A percentile compares a stretch with the other conserved stretches of the same genome.
Conservation (phyloP, 2,888 invertebrate genomes). For the Chrysolina oricalcia region DNA sequence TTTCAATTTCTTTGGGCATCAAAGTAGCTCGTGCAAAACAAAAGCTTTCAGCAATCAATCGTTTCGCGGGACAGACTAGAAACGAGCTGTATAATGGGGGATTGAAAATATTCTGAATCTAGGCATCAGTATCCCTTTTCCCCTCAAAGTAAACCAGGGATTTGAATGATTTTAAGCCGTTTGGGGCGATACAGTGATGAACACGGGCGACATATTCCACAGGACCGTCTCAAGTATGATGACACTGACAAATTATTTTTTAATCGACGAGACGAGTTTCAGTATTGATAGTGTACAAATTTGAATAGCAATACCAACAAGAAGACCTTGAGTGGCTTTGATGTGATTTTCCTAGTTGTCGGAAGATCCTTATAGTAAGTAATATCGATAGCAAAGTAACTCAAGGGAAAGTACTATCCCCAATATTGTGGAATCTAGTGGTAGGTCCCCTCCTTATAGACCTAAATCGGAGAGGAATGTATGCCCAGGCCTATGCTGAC, state of each 20-base stretch:
- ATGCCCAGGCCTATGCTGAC: too few relatives aligned
- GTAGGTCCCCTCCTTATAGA: too few relatives aligned
- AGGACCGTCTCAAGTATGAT: slow-evolving; percentile 4
- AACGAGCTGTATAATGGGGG: slow-evolving; percentile 14
- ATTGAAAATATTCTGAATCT: slow-evolving; percentile 22
- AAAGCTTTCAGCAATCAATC: slow-evolving; percentile 10
- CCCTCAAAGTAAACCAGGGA: slow-evolving; percentile 17
- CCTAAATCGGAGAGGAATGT: too few relatives aligned
- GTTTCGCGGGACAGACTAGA: slow-evolving; percentile 1
- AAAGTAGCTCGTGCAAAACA: background rate
- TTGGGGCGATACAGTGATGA: slow-evolving; percentile 18
- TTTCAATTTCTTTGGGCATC: background rate
- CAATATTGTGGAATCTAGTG: too few relatives aligned
- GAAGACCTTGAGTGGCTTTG: too few relatives aligned
- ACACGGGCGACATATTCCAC: slow-evolving; percentile 8
- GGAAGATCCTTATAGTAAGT: too few relatives aligned
- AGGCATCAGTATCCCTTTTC: slow-evolving; percentile 22
- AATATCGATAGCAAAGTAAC: too few relatives aligned
- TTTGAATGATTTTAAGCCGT: slow-evolving; percentile 22
- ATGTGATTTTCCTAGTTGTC: too few relatives aligned
- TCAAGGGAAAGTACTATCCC: too few relatives aligned
- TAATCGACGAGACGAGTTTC: too few relatives aligned
- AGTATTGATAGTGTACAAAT: too few relatives aligned
- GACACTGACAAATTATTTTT: background rate
- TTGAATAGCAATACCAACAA: too few relatives aligned